These are phyloP conservation scores for Poecilia gillii DNA, from an alignment of 2,797 vertebrate species.

Conservation along the genomic window DNA sequence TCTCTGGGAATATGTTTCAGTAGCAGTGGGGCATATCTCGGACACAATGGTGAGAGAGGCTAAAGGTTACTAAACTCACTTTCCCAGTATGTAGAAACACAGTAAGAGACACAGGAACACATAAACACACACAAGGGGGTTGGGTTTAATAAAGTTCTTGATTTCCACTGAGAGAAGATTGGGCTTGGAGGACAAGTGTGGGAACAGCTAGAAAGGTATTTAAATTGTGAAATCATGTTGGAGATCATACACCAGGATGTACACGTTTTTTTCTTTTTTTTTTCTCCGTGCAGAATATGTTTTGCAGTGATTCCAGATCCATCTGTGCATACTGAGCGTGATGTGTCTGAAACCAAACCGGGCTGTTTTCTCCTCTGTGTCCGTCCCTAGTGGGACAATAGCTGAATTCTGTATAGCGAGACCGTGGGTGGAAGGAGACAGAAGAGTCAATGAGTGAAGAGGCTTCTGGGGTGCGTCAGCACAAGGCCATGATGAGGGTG, in stretches of 20 bases:
- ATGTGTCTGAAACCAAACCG: slow-evolving; percentile 20
- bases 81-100: slow-evolving; percentile 48
- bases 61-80: slow-evolving; percentile 65
- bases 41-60: slow-evolving; percentile 73
- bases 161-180: slow-evolving; percentile 58
- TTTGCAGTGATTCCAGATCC: slow-evolving; percentile 6
- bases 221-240: slow-evolving; percentile 2
- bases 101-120: slow-evolving; percentile 38
- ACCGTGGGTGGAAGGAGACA: slow-evolving; percentile 83
- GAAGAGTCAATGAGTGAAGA: slow-evolving; percentile 85
- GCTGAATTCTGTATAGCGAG: slow-evolving; percentile 73
- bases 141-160: slow-evolving; percentile 50
- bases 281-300: slow-evolving; percentile 23
- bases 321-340: slow-evolving; percentile 37
- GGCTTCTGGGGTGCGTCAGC: slow-evolving; percentile 81
- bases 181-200: slow-evolving; percentile 50
- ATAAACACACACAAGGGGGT: slow-evolving; percentile 58
- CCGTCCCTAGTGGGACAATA: slow-evolving; percentile 78
- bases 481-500: slow-evolving; percentile 71
- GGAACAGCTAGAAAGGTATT: slow-evolving; percentile 52
- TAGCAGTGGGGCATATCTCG: slow-evolving; percentile 47
- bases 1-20: slow-evolving; percentile 66
- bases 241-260: slow-evolving; percentile 8
- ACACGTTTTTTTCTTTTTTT: background rate
- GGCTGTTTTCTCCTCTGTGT: slow-evolving; percentile 60